These are phyloP conservation scores for Calephelis virginiensis DNA, from an alignment of 1,140 invertebrate genomes.

Conservation along the genomic window DNA sequence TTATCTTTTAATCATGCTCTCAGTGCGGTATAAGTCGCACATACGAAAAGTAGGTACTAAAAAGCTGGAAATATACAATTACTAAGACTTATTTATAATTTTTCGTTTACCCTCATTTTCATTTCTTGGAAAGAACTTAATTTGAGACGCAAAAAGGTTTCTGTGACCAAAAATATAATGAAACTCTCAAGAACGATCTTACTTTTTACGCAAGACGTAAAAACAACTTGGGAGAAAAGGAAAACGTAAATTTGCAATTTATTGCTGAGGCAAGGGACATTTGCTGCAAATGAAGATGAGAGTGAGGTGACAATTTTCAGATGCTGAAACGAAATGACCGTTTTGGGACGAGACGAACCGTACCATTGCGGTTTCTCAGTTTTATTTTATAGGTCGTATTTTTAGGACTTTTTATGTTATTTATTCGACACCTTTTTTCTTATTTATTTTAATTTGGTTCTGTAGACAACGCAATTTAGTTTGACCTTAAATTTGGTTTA, in stretches of 20 bases:
- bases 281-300: constrained; percentile 73
- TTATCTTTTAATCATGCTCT: no score
- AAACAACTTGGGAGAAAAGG: constrained; percentile 61
- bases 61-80: no score
- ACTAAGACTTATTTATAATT: background rate
- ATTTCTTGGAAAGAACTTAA: constrained; percentile 5
- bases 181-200: constrained; percentile 13
- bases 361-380: constrained; percentile 45
- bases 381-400: constrained; percentile 43
- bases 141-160: constrained; percentile 5
- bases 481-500: no score
- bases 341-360: constrained; percentile 48
- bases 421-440: constrained; percentile 12
- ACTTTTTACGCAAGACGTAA: constrained; percentile 30
- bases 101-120: background rate
- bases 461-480: no score
- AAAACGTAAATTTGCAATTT: constrained; percentile 70
- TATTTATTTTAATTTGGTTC: background rate
- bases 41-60: no score
- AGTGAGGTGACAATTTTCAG: constrained; percentile 71
- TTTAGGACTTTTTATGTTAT: constrained; percentile 21
- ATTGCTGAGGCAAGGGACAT: constrained; percentile 64
- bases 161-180: constrained; percentile 16
- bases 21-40: no score
- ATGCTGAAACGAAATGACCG: constrained; percentile 58